Conservation (phyloP, 2,797 vertebrate species). For the Acrossocheilus fasciatus region DNA sequence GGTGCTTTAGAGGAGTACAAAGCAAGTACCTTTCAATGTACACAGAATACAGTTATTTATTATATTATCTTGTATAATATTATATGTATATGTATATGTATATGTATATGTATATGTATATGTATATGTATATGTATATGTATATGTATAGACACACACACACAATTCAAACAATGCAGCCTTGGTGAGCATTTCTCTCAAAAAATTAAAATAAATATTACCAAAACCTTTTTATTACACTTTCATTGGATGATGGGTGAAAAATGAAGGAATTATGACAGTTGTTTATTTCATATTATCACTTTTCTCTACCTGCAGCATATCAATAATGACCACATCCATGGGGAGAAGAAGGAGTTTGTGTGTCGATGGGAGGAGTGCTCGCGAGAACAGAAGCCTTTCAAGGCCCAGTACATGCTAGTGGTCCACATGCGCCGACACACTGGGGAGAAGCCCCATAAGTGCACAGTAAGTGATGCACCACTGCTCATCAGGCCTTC, state of each 20-base stretch:
- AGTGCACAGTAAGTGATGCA: slow-evolving; percentile 90
- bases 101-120: not conserved
- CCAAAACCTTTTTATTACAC: not conserved
- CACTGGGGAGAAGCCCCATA: slow-evolving; percentile 98
- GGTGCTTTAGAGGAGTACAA: slow-evolving; percentile 47
- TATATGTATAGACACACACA: too few species aligned
- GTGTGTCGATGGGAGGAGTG: slow-evolving; percentile 98
- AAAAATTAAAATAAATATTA: not conserved
- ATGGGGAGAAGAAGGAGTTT: slow-evolving; percentile 99
- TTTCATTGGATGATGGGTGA: not conserved
- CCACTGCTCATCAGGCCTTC: not conserved
- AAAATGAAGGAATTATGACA: not conserved
- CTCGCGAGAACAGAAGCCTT: slow-evolving; percentile 96
- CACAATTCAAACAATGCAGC: not conserved
- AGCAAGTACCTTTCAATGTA: slow-evolving; percentile 60
- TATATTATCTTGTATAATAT: not conserved
- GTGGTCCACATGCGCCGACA: slow-evolving; percentile 98
- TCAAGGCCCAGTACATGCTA: slow-evolving; percentile 99
- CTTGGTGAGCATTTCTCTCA: not conserved
- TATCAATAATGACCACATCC: slow-evolving; percentile 99
- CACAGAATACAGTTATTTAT: slow-evolving; percentile 43
- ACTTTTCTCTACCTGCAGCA: slow-evolving; percentile 79
- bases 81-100: not conserved
- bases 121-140: too few species aligned
- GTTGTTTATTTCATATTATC: not conserved